Evolutionary conservation across 37 sponge, comb jelly and placozoan species (phyloP).

Genomic region (Halisarca cf. caerulea): DNA sequence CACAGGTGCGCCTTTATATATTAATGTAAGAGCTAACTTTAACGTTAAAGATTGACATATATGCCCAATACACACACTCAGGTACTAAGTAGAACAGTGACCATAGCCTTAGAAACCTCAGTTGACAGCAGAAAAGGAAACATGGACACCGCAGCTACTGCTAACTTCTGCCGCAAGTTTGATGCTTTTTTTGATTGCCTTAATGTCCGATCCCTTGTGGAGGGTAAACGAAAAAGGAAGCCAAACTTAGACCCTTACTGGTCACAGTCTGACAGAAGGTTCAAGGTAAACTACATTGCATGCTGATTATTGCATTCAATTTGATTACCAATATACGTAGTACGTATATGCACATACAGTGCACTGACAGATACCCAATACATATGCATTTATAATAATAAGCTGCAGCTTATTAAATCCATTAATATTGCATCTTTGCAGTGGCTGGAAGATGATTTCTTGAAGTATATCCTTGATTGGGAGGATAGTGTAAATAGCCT

Average conservation of each 20-base stretch:
- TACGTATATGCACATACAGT: not conserved
- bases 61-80: not conserved
- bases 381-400: not conserved
- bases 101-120: not conserved
- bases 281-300: not conserved
- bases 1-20: not conserved
- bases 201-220: not conserved
- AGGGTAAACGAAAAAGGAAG: not conserved
- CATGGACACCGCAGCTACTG: not conserved
- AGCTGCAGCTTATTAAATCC: no score
- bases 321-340: not conserved
- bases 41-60: not conserved
- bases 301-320: not conserved
- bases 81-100: not conserved
- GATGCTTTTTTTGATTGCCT: conserved; percentile 17
- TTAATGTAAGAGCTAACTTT: not conserved
- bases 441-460: conserved; percentile 6
- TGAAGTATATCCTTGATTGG: conserved; percentile 44
- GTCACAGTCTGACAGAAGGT: not conserved
- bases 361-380: conserved; percentile 15
- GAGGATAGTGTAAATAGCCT: conserved; percentile 3
- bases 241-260: not conserved
- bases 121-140: not conserved
- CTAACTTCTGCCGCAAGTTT: not conserved
- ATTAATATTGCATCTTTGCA: no score